Evolutionary conservation across 2,888 invertebrate species (phyloP), one percentile per base, ranked within the genome.

Genomic region (Mesorhabditis spiculigera): DNA sequence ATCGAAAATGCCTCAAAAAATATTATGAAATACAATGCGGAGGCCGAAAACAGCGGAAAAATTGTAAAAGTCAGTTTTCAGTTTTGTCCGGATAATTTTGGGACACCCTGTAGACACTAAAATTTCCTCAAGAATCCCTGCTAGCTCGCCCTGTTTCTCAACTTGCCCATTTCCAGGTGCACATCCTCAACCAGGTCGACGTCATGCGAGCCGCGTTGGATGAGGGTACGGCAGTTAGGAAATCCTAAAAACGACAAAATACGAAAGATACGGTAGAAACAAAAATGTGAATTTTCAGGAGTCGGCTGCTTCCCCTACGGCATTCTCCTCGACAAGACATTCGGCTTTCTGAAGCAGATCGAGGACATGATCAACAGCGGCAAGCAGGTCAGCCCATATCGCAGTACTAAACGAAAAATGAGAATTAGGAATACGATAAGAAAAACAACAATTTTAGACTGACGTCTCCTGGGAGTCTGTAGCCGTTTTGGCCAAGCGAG

Each of bases 231-330:
- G 16, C 0, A 10, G 28, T 45, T 68, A 16, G 13, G 62, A n/a
- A 5, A 13, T 58, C n/a, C n/a, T 58, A 10, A 13, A 58, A 58
- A 58, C 58, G 10, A 2, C 58, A 10, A n/a, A n/a, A 64, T n/a
- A n/a, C n/a, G n/a, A n/a, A n/a, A n/a, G n/a, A n/a, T 67, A 43
- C 28, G 44, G 8, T 4, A 69, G 43, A 67, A 69, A 62, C 10
- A 42, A 44, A 66, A 16, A 8, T 44, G 2, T 44, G 8, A 58
- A n/a, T 4, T 67, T 76, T 68, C 64, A 82, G 82, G 84, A 62
- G 82, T 84, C 44, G 76, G 82, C 58, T 84, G 84, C 66, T 84
- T 84, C 66, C 84, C 84, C 4, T 84, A 84, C 68, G 84, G 84
- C 16, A 66, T 77, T 4, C 76, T 84, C 50, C 75, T 84, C 43